These are phyloP conservation scores for Thalassarche chlororhynchos DNA, from an alignment of 2,113 vertebrate genomes.

Conservation along the genomic window DNA sequence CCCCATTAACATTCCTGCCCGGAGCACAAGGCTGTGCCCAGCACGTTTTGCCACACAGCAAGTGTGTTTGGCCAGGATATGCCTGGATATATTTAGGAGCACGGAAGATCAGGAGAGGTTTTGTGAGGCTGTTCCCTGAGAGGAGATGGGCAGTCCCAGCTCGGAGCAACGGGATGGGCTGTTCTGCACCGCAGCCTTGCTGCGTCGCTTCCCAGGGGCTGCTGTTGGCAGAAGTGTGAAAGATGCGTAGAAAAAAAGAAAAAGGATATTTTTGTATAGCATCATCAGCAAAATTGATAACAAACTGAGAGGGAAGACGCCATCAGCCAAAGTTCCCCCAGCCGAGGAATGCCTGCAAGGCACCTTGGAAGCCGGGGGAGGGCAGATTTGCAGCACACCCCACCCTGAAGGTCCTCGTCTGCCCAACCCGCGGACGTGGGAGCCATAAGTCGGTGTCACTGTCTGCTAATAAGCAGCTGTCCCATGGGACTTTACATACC, in stretches of 20 bases:
- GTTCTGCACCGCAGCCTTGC: background rate
- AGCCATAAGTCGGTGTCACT: rapidly evolving
- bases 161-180: background rate
- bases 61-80: background rate
- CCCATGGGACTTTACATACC: background rate
- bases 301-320: background rate
- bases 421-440: background rate
- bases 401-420: background rate
- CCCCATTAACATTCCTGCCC: background rate
- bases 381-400: background rate
- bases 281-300: background rate
- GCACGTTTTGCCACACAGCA: rapidly evolving
- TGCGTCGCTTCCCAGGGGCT: background rate
- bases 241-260: background rate
- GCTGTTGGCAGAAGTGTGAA: background rate
- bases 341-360: background rate
- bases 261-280: background rate
- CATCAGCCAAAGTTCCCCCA: background rate
- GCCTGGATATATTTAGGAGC: background rate
- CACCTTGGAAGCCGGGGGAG: background rate
- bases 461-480: background rate
- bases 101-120: background rate
- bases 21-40: background rate
- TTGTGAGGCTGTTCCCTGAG: rapidly evolving
- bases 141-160: background rate